Evolutionary conservation across 2,797 vertebrate species (phyloP).

Genomic region (Fistularia tabacaria): DNA sequence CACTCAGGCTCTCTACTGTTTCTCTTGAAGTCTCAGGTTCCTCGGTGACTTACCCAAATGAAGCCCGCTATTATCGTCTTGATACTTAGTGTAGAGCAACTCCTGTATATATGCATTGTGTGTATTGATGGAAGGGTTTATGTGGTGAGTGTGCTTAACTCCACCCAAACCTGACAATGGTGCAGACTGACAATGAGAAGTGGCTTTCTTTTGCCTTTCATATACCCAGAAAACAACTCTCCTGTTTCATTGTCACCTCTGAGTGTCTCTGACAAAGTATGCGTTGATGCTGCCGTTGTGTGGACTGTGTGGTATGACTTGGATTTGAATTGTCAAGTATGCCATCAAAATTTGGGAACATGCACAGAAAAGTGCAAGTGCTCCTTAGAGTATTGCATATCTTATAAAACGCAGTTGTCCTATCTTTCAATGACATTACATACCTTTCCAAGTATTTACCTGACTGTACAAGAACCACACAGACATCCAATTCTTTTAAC

Average conservation of each 20-base stretch:
- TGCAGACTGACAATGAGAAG: slow-evolving; percentile 61
- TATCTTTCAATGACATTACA: not conserved
- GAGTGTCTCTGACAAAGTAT: slow-evolving; percentile 57
- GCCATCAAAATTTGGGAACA: no score
- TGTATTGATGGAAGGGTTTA: slow-evolving; percentile 57
- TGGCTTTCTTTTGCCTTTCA: slow-evolving; percentile 70
- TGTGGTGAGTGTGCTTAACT: slow-evolving; percentile 62
- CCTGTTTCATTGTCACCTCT: slow-evolving; percentile 68
- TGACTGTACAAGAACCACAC: not conserved
- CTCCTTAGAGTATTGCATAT: no score
- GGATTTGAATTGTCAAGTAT: no score
- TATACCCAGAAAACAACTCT: slow-evolving; percentile 65
- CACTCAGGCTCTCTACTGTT: slow-evolving; percentile 66
- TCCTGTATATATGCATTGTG: slow-evolving; percentile 58
- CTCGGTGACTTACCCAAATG: slow-evolving; percentile 56
- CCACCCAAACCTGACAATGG: slow-evolving; percentile 60
- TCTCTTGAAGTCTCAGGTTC: slow-evolving; percentile 65
- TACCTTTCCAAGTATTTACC: slow-evolving; percentile 1
- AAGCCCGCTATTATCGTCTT: slow-evolving; percentile 64
- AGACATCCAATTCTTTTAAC: slow-evolving; percentile 1
- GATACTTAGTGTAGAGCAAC: slow-evolving; percentile 66
- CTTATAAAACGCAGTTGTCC: slow-evolving; percentile 2
- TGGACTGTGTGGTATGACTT: not conserved
- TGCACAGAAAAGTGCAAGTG: no score
- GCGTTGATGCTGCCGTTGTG: slow-evolving; percentile 57